phyloP scores from a whole-genome alignment of 2,797 vertebrate genomes.

The Hydrocynus forskahlii region DNA sequence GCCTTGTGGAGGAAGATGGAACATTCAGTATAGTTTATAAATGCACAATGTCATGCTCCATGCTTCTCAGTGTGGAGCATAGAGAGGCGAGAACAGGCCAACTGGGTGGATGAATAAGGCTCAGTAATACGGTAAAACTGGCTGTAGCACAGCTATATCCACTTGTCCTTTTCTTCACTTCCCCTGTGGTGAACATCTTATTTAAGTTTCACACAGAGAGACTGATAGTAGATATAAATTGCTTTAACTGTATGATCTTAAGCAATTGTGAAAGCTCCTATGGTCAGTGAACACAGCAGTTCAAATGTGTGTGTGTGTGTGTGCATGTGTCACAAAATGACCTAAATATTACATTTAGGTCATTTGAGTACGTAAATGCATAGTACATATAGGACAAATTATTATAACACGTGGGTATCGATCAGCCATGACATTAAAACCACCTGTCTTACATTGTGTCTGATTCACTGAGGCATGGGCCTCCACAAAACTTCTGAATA shows the following conservation, averaged over 20 bases:
- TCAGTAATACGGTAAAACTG: slow-evolving; percentile 12
- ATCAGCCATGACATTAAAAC: too few relatives aligned
- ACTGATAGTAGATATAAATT: too few relatives aligned
- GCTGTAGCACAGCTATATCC: slow-evolving; percentile 4
- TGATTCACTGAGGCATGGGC: too few relatives aligned
- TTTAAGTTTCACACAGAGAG: neutral
- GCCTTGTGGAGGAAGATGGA: slow-evolving; percentile 36
- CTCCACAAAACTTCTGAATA: too few relatives aligned
- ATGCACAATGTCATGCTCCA: slow-evolving; percentile 30
- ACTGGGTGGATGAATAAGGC: slow-evolving; percentile 16
- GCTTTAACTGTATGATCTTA: neutral
- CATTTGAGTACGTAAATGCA: too few relatives aligned
- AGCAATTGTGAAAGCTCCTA: neutral
- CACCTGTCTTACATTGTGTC: too few relatives aligned
- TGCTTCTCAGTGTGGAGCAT: slow-evolving; percentile 1
- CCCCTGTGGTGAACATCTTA: neutral
- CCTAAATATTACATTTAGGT: too few relatives aligned
- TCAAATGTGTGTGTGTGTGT: neutral
- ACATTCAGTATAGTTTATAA: slow-evolving; percentile 36
- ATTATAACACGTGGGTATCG: too few relatives aligned
- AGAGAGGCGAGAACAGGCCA: neutral
- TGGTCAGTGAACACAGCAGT: neutral
- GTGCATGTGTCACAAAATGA: too few relatives aligned
- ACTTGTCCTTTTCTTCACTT: neutral
- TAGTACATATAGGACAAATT: too few relatives aligned